These are phyloP conservation scores for Brachyrhaphis roseni DNA, from an alignment of 2,797 vertebrate species.

Conservation along the genomic window DNA sequence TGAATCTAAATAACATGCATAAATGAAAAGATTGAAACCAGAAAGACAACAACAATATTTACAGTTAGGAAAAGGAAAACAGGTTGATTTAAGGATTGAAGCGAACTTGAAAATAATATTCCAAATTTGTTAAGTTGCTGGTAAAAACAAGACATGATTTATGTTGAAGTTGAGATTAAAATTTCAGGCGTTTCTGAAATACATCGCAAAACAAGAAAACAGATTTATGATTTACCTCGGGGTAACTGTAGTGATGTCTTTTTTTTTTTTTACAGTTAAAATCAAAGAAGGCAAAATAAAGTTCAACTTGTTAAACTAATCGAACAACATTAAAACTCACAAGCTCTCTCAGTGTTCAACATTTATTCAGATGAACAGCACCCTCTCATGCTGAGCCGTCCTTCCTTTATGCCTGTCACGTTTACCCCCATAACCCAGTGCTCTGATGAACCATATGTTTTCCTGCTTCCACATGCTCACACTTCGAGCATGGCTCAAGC, in stretches of 20 bases:
- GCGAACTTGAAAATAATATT: not conserved
- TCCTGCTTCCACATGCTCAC: constrained; percentile 58
- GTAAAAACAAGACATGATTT: not conserved
- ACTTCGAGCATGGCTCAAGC: constrained; percentile 57
- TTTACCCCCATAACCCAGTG: constrained; percentile 60
- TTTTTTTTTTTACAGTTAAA: not conserved
- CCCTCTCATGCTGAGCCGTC: not conserved
- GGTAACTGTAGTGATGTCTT: not conserved
- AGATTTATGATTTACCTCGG: not conserved
- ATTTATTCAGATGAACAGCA: not conserved
- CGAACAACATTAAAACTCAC: not conserved
- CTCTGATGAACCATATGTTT: constrained; percentile 65
- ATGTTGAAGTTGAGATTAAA: not conserved
- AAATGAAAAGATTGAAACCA: not conserved
- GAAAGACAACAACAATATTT: not conserved
- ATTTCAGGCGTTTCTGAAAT: not conserved
- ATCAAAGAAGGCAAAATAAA: not conserved
- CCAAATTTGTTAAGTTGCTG: not conserved
- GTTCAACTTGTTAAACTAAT: not conserved
- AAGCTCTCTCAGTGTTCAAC: not conserved
- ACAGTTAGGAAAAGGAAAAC: not conserved
- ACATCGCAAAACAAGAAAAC: not conserved
- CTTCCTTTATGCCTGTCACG: constrained; percentile 12
- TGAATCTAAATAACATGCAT: not conserved
- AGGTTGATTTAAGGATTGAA: not conserved